These are phyloP conservation scores for Scaptomyza hsui DNA, from an alignment of 1,140 invertebrate species.

Conservation along the genomic window DNA sequence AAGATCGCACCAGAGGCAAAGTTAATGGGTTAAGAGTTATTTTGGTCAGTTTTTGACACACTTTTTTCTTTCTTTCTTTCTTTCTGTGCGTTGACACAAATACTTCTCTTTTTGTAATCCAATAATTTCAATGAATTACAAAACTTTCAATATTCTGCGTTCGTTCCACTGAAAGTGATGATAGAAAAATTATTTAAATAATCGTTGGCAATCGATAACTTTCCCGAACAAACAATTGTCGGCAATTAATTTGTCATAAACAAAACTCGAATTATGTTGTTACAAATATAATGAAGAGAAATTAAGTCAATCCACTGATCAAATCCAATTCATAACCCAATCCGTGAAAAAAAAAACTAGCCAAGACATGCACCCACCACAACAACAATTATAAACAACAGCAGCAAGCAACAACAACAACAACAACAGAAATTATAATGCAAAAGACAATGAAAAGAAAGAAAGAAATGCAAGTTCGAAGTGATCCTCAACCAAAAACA, in stretches of 20 bases:
- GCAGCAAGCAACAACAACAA: conserved; percentile 30
- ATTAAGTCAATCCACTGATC: conserved; percentile 53
- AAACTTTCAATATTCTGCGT: conserved; percentile 37
- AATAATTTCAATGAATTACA: conserved; percentile 24
- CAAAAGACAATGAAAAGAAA: background rate
- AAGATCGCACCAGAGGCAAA: conserved; percentile 52
- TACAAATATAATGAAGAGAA: conserved; percentile 38
- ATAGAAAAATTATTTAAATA: conserved; percentile 2
- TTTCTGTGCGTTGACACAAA: conserved; percentile 48
- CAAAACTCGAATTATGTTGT: conserved; percentile 65
- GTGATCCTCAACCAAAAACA: conserved; percentile 62
- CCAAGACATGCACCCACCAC: conserved; percentile 50
- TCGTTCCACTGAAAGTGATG: no score
- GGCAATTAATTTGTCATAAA: conserved; percentile 79
- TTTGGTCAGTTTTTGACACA: conserved; percentile 70
- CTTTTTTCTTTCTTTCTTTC: conserved; percentile 15
- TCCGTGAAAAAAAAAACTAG: background rate
- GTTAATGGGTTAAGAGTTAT: conserved; percentile 71
- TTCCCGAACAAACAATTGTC: conserved; percentile 54
- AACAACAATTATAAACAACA: conserved; percentile 42
- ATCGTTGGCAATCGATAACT: background rate
- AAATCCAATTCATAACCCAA: conserved; percentile 12
- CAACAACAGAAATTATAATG: conserved; percentile 43
- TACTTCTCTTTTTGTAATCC: conserved; percentile 13
- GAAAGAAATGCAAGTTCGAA: conserved; percentile 20